These are phyloP conservation scores for Brenthis hecate DNA, from an alignment of 2,888 invertebrate species.

Conservation along the genomic window DNA sequence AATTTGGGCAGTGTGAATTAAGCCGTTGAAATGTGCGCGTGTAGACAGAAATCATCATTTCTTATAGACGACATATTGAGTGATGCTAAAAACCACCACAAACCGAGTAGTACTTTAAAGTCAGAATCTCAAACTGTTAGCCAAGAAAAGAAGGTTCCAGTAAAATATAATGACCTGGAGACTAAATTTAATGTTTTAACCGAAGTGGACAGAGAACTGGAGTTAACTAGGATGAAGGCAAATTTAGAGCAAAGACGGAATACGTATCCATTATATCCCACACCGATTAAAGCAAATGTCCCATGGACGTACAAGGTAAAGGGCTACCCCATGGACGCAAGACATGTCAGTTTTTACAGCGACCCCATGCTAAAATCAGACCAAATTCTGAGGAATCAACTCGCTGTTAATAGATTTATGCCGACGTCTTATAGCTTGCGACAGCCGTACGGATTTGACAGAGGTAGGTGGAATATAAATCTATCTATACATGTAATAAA, in stretches of 20 bases:
- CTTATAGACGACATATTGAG: slow-evolving; percentile 71
- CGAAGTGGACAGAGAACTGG: slow-evolving; percentile 57
- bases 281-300: slow-evolving; percentile 60
- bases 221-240: slow-evolving; percentile 49
- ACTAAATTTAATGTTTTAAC: slow-evolving; percentile 50
- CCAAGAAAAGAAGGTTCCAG: neutral
- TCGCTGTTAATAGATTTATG: slow-evolving; percentile 62
- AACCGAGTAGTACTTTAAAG: slow-evolving; percentile 54
- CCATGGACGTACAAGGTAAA: slow-evolving; percentile 64
- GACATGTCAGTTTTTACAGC: slow-evolving; percentile 62
- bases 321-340: slow-evolving; percentile 47
- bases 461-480: slow-evolving; percentile 56
- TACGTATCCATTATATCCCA: slow-evolving; percentile 69
- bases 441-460: slow-evolving; percentile 67
- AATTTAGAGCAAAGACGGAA: slow-evolving; percentile 63
- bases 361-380: slow-evolving; percentile 63
- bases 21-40: slow-evolving; percentile 71
- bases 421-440: slow-evolving; percentile 60
- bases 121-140: slow-evolving; percentile 56
- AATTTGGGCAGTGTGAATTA: slow-evolving; percentile 70
- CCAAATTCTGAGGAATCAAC: slow-evolving; percentile 62
- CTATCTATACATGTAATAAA: no score
- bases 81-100: slow-evolving; percentile 60
- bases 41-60: slow-evolving; percentile 71
- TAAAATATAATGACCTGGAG: slow-evolving; percentile 28